These are phyloP conservation scores for Taphrorychus bicolor DNA, from an alignment of 2,888 invertebrate species.

Conservation along the genomic window DNA sequence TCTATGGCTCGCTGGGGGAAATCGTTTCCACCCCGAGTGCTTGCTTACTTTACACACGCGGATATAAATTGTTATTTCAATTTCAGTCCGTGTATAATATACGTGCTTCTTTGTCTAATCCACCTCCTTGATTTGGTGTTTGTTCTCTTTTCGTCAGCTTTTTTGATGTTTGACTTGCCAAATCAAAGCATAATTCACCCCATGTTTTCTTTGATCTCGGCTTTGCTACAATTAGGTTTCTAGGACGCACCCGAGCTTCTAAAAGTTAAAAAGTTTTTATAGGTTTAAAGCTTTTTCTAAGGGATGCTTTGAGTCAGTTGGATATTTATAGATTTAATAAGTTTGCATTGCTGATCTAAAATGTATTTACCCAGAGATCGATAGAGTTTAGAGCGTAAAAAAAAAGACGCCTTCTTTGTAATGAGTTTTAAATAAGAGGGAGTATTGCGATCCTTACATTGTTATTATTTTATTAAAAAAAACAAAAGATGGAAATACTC, in stretches of 20 bases:
- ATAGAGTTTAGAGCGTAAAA: too few relatives aligned
- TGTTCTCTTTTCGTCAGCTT: constrained; percentile 2
- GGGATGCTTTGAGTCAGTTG: too few relatives aligned
- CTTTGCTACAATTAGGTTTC: neutral
- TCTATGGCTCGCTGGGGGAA: constrained; percentile 16
- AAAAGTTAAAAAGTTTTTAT: too few relatives aligned
- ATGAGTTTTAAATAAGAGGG: too few relatives aligned
- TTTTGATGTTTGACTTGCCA: constrained; percentile 5
- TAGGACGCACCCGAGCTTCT: neutral
- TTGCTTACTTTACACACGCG: constrained; percentile 27
- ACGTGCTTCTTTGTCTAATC: constrained; percentile 24
- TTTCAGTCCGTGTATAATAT: constrained; percentile 25
- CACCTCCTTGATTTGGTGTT: constrained; percentile 15
- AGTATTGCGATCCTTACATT: too few relatives aligned
- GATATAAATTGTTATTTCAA: constrained; percentile 38
- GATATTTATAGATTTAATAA: neutral
- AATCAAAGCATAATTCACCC: constrained; percentile 4
- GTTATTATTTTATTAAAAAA: too few relatives aligned
- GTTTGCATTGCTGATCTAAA: neutral
- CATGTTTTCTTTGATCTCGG: neutral
- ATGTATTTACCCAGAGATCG: neutral
- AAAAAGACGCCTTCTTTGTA: too few relatives aligned
- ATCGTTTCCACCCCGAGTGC: constrained; percentile 32
- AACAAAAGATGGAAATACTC: too few relatives aligned
- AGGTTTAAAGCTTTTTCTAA: too few relatives aligned